Evolutionary conservation across 2,113 vertebrate species (phyloP).

Genomic region (Crocuta crocuta): DNA sequence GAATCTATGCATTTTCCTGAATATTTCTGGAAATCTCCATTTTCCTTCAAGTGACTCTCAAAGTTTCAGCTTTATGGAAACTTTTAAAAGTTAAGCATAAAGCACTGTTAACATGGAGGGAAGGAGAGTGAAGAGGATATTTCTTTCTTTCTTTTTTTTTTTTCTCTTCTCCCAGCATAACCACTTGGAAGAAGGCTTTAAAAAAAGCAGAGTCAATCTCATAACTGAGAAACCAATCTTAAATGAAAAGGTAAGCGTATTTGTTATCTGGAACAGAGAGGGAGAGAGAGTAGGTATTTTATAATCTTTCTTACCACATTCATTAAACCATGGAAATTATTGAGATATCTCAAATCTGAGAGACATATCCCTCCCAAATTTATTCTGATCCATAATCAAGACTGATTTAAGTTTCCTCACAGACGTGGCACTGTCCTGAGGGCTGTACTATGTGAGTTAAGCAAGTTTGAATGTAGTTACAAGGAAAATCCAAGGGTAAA

Average conservation of each 20-base stretch:
- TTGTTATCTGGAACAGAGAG: neutral
- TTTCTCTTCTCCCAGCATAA: neutral
- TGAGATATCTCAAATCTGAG: neutral
- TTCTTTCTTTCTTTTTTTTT: neutral
- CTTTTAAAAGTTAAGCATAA: neutral
- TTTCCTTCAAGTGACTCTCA: neutral
- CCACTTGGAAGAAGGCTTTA: neutral
- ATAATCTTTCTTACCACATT: neutral
- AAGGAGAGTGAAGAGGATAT: neutral
- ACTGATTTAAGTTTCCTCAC: neutral
- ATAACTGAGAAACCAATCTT: neutral
- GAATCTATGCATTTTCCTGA: neutral
- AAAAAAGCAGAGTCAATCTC: neutral
- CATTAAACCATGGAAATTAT: neutral
- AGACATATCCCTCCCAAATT: neutral
- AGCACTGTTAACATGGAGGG: neutral
- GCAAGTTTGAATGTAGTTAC: neutral
- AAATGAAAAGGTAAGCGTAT: neutral
- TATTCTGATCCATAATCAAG: neutral
- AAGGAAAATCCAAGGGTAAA: neutral
- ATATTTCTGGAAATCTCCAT: slow-evolving; percentile 19
- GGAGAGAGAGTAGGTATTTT: neutral
- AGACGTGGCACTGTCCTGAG: neutral
- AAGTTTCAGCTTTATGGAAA: neutral
- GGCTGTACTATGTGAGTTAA: neutral